Evolutionary conservation across 2,888 invertebrate genomes (phyloP).

Genomic region (Apoderus coryli): DNA sequence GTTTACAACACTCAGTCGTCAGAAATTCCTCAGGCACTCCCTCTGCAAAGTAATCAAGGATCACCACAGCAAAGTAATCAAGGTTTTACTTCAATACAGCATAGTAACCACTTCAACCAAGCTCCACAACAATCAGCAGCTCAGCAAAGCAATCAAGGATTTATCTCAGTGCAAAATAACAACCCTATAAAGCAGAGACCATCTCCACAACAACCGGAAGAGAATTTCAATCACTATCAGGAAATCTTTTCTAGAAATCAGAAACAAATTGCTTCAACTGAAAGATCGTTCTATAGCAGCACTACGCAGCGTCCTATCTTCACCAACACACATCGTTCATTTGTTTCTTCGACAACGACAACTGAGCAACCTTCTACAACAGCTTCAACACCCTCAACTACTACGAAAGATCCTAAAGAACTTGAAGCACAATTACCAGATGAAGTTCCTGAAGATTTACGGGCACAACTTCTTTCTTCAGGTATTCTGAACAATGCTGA

Average conservation of each 20-base stretch:
- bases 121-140: slow-evolving; percentile 19
- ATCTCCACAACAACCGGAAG: neutral
- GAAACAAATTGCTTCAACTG: slow-evolving; percentile 8
- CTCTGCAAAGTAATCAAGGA: slow-evolving; percentile 9
- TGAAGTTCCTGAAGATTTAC: slow-evolving; percentile 76
- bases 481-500: slow-evolving; percentile 79
- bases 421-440: slow-evolving; percentile 54
- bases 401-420: slow-evolving; percentile 38
- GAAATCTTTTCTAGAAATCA: too few species aligned
- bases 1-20: slow-evolving; percentile 30
- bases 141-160: slow-evolving; percentile 33
- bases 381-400: slow-evolving; percentile 32
- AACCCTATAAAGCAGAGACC: slow-evolving; percentile 6
- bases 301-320: slow-evolving; percentile 5
- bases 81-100: slow-evolving; percentile 12
- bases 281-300: too few species aligned
- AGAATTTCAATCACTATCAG: too few species aligned
- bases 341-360: slow-evolving; percentile 34
- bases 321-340: neutral
- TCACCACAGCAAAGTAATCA: slow-evolving; percentile 23
- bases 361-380: slow-evolving; percentile 33
- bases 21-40: slow-evolving; percentile 13
- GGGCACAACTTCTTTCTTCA: slow-evolving; percentile 67
- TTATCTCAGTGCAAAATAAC: slow-evolving; percentile 8
- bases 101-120: slow-evolving; percentile 25